Base-by-base conservation (phyloP, 2,888 invertebrate species). In the Troides helena region DNA sequence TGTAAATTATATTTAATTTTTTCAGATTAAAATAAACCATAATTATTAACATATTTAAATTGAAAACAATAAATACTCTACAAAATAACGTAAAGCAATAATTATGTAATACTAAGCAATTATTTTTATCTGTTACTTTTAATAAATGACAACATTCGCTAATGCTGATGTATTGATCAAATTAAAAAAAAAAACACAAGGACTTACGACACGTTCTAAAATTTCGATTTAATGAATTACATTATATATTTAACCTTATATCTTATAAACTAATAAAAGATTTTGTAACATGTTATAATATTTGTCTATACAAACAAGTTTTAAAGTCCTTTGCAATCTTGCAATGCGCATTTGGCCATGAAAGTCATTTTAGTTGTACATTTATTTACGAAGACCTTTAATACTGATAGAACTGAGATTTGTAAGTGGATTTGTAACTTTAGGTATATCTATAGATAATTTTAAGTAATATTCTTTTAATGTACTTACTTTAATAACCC, bases 211-310 rank as follows among this genome's bases (percentile, higher is more conserved):
- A 46, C 46, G 14, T 46, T 46, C 46, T 46, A 46, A 46, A 46
- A 14, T 46, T 46, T 46, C 14, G 10, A 10, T 46, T 46, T 14
- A 46, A 46, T 46, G 7, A 5, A 30, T 46, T 46, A 14, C 10
- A 46, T 46, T 46, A 46, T 8, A 46, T 12, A 50, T 65, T 65
- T 65, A 62, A 69, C 58, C 58, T 69, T 62, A 58, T 46, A 69
- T 43, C 46, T 58, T 57, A 36, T 21, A 57, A 23, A 50, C 39
- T 58, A 58, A 58, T 25, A 30, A 50, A 62, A 30, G 58, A 57
- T 69, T 58, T 62, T 39, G 67, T 61, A 67, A 67, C 39, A 21
- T 50, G 61, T 43, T 14, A 23, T 25, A 30, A 57, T 62, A 57
- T 62, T 62, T 67, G 61, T 62, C 21, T n/a, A 65, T 17, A 46